Evolutionary conservation across 2,888 invertebrate genomes (phyloP).

Genomic region (Agriopis leucophaearia): DNA sequence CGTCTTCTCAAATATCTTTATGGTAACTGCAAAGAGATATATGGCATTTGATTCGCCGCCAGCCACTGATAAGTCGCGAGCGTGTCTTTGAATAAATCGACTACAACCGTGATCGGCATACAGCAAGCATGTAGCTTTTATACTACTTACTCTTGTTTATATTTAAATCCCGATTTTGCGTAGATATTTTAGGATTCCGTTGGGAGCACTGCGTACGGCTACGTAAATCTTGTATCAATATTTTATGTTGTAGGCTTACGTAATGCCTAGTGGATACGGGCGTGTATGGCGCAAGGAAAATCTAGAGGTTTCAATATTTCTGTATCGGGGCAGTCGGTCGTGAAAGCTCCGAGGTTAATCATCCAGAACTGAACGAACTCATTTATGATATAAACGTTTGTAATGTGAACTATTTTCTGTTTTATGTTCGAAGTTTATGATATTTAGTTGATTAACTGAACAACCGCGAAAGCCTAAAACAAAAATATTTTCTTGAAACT

Average conservation of each 20-base stretch:
- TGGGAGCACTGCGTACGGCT: slow-evolving; percentile 30
- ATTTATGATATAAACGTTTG: slow-evolving; percentile 7
- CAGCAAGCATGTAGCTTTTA: slow-evolving; percentile 3
- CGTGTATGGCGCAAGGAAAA: slow-evolving; percentile 17
- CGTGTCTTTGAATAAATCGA: slow-evolving; percentile 72
- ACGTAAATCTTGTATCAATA: slow-evolving; percentile 37
- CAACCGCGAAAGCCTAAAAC: too few relatives aligned
- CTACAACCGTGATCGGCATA: slow-evolving; percentile 35
- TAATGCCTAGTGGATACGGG: slow-evolving; percentile 17
- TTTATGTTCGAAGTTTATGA: not conserved
- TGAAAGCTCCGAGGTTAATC: slow-evolving; percentile 15
- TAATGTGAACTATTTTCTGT: not conserved
- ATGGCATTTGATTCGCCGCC: slow-evolving; percentile 57
- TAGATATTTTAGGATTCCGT: slow-evolving; percentile 37
- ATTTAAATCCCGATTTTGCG: slow-evolving; percentile 37
- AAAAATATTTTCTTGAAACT: too few relatives aligned
- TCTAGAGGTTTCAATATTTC: slow-evolving; percentile 22
- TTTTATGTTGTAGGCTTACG: slow-evolving; percentile 34
- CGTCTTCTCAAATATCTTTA: slow-evolving; percentile 31
- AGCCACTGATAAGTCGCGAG: slow-evolving; percentile 69
- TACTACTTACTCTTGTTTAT: slow-evolving; percentile 27
- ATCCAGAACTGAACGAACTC: slow-evolving; percentile 19
- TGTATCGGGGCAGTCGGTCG: slow-evolving; percentile 12
- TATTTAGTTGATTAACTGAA: not conserved
- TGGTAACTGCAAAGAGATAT: slow-evolving; percentile 31